Evolutionary conservation across 2,113 vertebrate species (phyloP), one percentile per base, ranked within the genome.

Genomic region (Plecturocebus donacophilus): DNA sequence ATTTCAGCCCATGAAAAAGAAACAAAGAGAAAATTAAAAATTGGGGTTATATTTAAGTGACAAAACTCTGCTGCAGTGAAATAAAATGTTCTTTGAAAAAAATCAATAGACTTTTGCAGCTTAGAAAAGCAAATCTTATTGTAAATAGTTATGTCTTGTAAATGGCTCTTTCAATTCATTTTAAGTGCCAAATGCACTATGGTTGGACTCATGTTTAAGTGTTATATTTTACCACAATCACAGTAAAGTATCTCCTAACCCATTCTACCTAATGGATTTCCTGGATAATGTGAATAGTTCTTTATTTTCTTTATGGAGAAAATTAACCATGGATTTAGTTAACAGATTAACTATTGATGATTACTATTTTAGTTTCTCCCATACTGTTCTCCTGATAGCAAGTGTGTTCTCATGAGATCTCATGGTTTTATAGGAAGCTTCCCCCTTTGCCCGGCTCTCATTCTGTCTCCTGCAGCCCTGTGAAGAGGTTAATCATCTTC

Each of bases 101-200:
- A 87, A 80, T 80, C 38, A 89, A 84, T 93, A 94, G 40, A 58
- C 4, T 71, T 90, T 75, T n/a, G 66, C n/a, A 92, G 38, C 38
- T 81, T 92, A 81, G 81, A 75, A 96, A 94, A 96, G 30, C 11
- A 61, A 97, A 92, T 87, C 54, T 94, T 95, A 52, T 35, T 80
- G 14, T 85, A 96, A 93, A 85, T 95, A 92, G 16, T 16, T 86
- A 6, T 89, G 64, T 76, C 27, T 88, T 94, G 1, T 83, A 85
- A 96, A 92, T 76, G 25, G 11, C 9, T 91, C 54, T 96, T 95
- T 84, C 25, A 90, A 42, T 95, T 84, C 3, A 92, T 95, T 96
- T 93, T 96, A 91, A 96, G 86, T 35, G 47, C 49, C 56, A 81
- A 96, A 83, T 90, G 64, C 32, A 54, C 32, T 94, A 14, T 68